phyloP scores from a whole-genome alignment of 2,113 vertebrate genomes.

The Hucho hucho region DNA sequence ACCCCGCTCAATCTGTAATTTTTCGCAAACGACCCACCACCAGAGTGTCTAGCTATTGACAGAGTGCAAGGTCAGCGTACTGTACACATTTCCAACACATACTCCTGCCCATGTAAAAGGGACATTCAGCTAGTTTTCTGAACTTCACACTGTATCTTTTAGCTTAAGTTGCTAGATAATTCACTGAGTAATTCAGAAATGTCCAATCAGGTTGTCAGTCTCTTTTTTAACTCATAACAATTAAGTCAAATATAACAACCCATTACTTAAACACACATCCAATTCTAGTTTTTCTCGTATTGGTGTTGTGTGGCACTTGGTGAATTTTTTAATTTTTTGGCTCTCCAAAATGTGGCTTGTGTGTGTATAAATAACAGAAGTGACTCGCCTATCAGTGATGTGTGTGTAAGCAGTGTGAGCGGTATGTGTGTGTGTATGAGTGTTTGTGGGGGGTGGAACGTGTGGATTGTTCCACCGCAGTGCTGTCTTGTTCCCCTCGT shows the following conservation, averaged over 20 bases:
- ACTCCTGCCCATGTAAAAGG: too few relatives aligned
- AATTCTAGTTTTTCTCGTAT: slow-evolving; percentile 42
- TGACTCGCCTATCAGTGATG: slow-evolving; percentile 47
- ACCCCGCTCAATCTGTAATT: too few relatives aligned
- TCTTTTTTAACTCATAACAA: neutral
- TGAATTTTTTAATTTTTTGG: slow-evolving; percentile 75
- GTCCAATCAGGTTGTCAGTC: neutral
- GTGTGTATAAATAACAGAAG: slow-evolving; percentile 72
- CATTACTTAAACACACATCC: neutral
- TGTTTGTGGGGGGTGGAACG: slow-evolving; percentile 30
- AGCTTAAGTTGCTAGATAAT: too few relatives aligned
- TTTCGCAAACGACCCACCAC: too few relatives aligned
- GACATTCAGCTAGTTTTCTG: too few relatives aligned
- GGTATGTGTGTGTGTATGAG: too few relatives aligned
- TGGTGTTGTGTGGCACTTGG: slow-evolving; percentile 51
- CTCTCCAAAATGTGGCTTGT: slow-evolving; percentile 59
- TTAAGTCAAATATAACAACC: neutral
- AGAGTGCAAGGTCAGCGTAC: too few relatives aligned
- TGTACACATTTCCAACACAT: too few relatives aligned
- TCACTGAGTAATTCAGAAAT: too few relatives aligned
- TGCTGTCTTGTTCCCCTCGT: slow-evolving; percentile 65
- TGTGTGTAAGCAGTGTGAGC: slow-evolving; percentile 21
- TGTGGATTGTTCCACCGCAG: slow-evolving; percentile 62
- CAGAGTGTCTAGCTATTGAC: too few relatives aligned
- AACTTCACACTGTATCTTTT: too few relatives aligned